Base-by-base conservation (phyloP, 2,888 invertebrate species). In the Phaedon cochleariae region DNA sequence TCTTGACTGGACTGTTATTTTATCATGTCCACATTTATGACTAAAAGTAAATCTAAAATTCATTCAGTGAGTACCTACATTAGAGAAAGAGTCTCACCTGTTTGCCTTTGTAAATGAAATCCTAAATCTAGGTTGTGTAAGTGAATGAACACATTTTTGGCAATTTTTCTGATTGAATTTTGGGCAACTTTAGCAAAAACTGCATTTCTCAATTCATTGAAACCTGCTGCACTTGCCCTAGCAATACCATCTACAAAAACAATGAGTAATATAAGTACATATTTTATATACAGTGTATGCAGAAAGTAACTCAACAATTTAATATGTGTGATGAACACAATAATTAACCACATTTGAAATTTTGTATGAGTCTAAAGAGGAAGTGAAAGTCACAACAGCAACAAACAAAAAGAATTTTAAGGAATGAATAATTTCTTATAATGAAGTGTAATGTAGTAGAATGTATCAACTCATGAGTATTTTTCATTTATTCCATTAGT, bases 111-210 rank as follows among this genome's bases (percentile, higher is more conserved):
- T 31, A 99, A 86, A 85, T 99, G 99, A 85, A 98, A 99, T 68
- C 91, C 88, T 67, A 99, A 87, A 85, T 98, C 98, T 72, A 99
- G 85, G 78, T 92, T 93, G 83, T 99, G 99, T 60, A 99, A 86
- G 84, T 99, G 99, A 22, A 92, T 85, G 84, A 99, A 99, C 31
- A 99, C 97, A 82, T 96, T 96, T 81, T 90, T 92, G 0, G 98
- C 97, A 65, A 99, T 93, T 83, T 90, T 90, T 55, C 98, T 87
- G 73, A 99, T 97, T 17, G 98, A 98, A 84, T 95, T 93, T 81
- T 99, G 98, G 0, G 99, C 97, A 5, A 99, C 99, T 81, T 90
- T 92, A 1, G 97, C 97, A 85, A 99, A 99, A 51, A 99, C 96
- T 0, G 98, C 98, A 86, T 98, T 99, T 34, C 98, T 86, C 17